Conservation (phyloP, 2,113 vertebrate genomes). For the Sphaerodactylus townsendi region DNA sequence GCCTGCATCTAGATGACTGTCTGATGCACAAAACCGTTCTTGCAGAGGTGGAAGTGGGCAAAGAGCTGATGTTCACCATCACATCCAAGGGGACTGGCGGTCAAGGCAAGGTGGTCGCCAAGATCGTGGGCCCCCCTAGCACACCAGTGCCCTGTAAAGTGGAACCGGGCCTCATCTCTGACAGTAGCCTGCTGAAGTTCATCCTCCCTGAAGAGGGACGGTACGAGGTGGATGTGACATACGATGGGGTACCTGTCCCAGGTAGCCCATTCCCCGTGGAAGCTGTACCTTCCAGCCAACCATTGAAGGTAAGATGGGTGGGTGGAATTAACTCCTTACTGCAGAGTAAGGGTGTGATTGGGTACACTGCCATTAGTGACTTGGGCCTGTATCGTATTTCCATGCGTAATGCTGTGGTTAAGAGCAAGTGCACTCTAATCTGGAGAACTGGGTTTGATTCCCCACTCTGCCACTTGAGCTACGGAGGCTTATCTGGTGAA, state of each 20-base stretch:
- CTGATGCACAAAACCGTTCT: neutral
- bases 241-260: constrained; percentile 83
- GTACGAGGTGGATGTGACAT: constrained; percentile 89
- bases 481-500: no score
- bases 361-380: no score
- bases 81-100: constrained; percentile 91
- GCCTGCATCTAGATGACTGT: no score
- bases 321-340: neutral
- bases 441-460: no score
- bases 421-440: no score
- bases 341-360: neutral
- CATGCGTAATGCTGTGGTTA: no score
- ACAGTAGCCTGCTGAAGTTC: constrained; percentile 87
- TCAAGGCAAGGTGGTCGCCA: constrained; percentile 87
- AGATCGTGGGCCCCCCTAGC: constrained; percentile 81
- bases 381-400: no score
- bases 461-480: no score
- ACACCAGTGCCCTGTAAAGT: constrained; percentile 85
- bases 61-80: constrained; percentile 88
- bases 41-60: constrained; percentile 87
- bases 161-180: constrained; percentile 84
- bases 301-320: constrained; percentile 80
- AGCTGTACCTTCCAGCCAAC: constrained; percentile 82
- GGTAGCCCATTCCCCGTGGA: constrained; percentile 87
- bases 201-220: constrained; percentile 85